Evolutionary conservation across 1,140 invertebrate genomes (phyloP).

Genomic region (Dufourea novaeangliae): DNA sequence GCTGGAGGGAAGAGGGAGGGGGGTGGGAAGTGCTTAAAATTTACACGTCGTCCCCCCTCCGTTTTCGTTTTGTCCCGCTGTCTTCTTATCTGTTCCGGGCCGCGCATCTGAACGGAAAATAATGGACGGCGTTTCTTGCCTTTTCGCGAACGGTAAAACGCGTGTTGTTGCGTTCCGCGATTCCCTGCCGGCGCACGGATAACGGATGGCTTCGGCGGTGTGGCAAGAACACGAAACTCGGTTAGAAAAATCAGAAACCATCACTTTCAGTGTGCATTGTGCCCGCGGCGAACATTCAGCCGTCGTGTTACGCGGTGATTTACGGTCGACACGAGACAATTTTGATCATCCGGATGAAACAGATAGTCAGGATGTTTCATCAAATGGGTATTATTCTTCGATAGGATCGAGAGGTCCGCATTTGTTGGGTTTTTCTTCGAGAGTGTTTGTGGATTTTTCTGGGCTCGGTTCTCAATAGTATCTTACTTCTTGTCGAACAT

Average conservation of each 20-base stretch:
- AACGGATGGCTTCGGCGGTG: slow-evolving; percentile 29
- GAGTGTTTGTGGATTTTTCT: no score
- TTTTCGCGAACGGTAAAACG: background rate
- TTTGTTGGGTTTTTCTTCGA: no score
- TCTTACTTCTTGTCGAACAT: no score
- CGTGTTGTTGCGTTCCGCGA: slow-evolving; percentile 25
- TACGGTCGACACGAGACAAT: background rate
- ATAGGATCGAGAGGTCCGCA: background rate
- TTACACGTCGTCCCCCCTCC: slow-evolving; percentile 38
- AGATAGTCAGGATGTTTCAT: background rate
- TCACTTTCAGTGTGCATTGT: slow-evolving; percentile 7
- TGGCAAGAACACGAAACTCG: slow-evolving; percentile 12
- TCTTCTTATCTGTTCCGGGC: slow-evolving; percentile 53
- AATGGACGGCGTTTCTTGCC: slow-evolving; percentile 35
- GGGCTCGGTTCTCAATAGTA: no score
- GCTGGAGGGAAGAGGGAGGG: slow-evolving; percentile 5
- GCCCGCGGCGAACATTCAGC: background rate
- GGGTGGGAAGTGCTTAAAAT: slow-evolving; percentile 45
- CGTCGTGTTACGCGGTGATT: slow-evolving; percentile 6
- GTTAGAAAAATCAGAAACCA: background rate
- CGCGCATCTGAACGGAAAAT: slow-evolving; percentile 59
- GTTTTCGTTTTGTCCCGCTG: slow-evolving; percentile 32
- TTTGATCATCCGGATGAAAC: background rate
- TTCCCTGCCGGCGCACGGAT: slow-evolving; percentile 46
- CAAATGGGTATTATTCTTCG: background rate